Evolutionary conservation across 2,113 vertebrate species (phyloP).

Genomic region (Leiothrix lutea): DNA sequence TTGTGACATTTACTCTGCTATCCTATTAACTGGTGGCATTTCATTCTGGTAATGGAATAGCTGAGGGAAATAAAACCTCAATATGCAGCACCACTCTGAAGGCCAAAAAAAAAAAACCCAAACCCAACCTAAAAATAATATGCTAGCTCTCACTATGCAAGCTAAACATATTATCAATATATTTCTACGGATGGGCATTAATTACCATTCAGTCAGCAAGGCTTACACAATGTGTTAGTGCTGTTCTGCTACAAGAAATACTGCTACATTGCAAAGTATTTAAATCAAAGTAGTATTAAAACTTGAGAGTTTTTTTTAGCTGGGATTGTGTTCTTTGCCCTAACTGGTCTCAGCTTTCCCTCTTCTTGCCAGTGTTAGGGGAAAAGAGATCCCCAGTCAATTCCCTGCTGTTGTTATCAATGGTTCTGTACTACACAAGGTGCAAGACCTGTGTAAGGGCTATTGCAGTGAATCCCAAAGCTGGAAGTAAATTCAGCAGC

Average conservation of each 20-base stretch:
- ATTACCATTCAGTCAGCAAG: not conserved
- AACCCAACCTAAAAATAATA: constrained; percentile 19
- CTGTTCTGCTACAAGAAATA: not conserved
- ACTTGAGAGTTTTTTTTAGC: not conserved
- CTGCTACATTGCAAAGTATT: not conserved
- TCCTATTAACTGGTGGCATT: constrained; percentile 25
- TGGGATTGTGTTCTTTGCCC: not conserved
- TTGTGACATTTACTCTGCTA: constrained; percentile 24
- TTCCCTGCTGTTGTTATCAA: not conserved
- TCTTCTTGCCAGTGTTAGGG: not conserved
- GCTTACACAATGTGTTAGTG: not conserved
- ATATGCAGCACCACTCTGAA: not conserved
- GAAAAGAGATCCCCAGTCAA: not conserved
- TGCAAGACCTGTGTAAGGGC: not conserved
- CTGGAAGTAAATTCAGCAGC: not conserved
- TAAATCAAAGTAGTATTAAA: not conserved
- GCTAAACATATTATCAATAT: not conserved
- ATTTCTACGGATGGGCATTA: not conserved
- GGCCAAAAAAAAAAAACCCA: not conserved
- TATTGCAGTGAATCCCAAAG: not conserved
- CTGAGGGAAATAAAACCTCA: not conserved
- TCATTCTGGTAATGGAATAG: constrained; percentile 21
- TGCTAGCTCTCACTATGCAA: not conserved
- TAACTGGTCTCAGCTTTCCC: not conserved
- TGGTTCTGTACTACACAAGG: not conserved